Evolutionary conservation across 2,888 invertebrate genomes (phyloP).

Genomic region (Neuroscelio doddi): DNA sequence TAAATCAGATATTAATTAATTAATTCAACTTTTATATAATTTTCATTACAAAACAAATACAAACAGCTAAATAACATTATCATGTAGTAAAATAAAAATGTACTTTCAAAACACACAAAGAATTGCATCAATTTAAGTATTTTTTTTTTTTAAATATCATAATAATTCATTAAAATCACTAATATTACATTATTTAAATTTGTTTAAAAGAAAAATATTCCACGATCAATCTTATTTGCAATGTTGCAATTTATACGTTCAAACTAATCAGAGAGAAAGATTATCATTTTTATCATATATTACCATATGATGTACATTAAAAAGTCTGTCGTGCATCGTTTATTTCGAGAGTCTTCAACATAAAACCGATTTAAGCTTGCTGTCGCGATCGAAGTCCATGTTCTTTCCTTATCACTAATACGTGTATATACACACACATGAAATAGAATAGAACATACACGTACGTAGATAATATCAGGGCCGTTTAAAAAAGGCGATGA

Average conservation of each 20-base stretch:
- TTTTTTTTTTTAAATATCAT: too few relatives aligned
- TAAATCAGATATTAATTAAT: too few relatives aligned
- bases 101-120: too few relatives aligned
- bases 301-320: slow-evolving; percentile 19
- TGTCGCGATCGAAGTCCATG: slow-evolving; percentile 3
- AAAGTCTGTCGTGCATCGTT: slow-evolving; percentile 23
- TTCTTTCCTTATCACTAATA: neutral
- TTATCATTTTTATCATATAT: slow-evolving; percentile 31
- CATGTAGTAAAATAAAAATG: too few relatives aligned
- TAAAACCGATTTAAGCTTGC: slow-evolving; percentile 11
- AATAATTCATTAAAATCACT: too few relatives aligned
- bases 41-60: too few relatives aligned
- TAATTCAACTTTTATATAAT: too few relatives aligned
- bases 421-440: neutral
- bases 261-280: slow-evolving; percentile 16
- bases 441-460: neutral
- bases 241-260: slow-evolving; percentile 11
- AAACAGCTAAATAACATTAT: too few relatives aligned
- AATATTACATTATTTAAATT: too few relatives aligned
- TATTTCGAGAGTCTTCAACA: slow-evolving; percentile 13
- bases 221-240: slow-evolving; percentile 10
- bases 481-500: neutral
- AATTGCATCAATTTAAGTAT: too few relatives aligned
- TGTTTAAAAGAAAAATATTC: too few relatives aligned
- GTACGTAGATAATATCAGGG: neutral